Conservation (phyloP, 2,797 vertebrate genomes). For the Malacoctenus gilli region DNA sequence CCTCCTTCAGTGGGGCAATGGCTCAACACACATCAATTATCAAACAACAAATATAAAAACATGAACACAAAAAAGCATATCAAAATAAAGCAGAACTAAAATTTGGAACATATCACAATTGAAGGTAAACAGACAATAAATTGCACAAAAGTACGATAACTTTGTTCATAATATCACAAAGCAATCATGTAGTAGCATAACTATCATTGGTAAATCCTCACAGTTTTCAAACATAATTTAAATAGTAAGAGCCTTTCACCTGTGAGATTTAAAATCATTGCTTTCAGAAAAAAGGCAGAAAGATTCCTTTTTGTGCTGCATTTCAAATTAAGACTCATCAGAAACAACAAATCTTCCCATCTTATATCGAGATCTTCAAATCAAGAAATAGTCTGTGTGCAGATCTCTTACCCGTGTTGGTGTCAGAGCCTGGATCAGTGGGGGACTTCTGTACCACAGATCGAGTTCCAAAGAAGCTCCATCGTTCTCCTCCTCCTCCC, state of each 20-base stretch:
- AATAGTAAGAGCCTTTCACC: neutral
- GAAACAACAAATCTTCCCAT: neutral
- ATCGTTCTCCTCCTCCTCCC: conserved; percentile 77
- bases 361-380: neutral
- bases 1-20: too few relatives aligned
- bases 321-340: neutral
- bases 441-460: conserved; percentile 81
- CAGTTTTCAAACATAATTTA: neutral
- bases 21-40: too few relatives aligned
- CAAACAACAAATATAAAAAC: too few relatives aligned
- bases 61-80: too few relatives aligned
- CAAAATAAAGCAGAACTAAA: too few relatives aligned
- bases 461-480: conserved; percentile 81
- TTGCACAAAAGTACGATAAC: too few relatives aligned
- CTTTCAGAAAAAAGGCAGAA: neutral
- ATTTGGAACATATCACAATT: too few relatives aligned
- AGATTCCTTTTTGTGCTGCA: neutral
- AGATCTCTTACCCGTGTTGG: conserved; percentile 66
- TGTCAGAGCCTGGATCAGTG: conserved; percentile 81
- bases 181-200: too few relatives aligned
- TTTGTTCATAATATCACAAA: too few relatives aligned
- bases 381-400: neutral
- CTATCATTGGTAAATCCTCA: neutral
- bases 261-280: conserved; percentile 1
- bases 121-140: too few relatives aligned